A percentile compares a stretch with the other conserved stretches of the same genome.
phyloP scores from a whole-genome alignment of 1,140 invertebrate genomes.

The Parapsyche elsis region DNA sequence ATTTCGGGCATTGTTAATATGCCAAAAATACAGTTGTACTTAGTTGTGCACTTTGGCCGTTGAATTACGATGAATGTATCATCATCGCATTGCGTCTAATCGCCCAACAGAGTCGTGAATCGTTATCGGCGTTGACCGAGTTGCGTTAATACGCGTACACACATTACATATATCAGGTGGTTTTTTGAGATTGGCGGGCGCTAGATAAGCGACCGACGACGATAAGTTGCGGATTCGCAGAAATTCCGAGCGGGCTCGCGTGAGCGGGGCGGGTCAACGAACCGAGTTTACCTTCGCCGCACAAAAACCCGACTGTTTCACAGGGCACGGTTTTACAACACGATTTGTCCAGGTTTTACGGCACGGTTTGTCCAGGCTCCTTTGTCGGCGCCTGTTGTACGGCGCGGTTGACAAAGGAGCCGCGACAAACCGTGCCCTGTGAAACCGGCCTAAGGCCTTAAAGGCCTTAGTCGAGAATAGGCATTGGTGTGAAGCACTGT shows the following conservation, averaged over 20 bases:
- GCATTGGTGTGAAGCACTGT: background rate
- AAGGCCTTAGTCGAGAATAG: background rate
- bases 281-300: conserved; percentile 45
- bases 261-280: conserved; percentile 33
- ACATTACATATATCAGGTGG: background rate
- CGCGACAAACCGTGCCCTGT: too few relatives aligned
- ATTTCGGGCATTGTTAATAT: too few relatives aligned
- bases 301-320: background rate
- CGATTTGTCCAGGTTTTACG: too few relatives aligned
- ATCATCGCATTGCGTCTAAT: too few relatives aligned
- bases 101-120: background rate
- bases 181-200: background rate
- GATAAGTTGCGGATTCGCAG: conserved; percentile 14
- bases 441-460: background rate
- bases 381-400: too few relatives aligned
- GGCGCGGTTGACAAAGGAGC: too few relatives aligned
- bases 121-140: conserved; percentile 4
- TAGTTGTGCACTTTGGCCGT: too few relatives aligned
- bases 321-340: too few relatives aligned
- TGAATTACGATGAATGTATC: too few relatives aligned
- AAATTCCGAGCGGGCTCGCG: conserved; percentile 13
- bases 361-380: too few relatives aligned
- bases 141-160: background rate
- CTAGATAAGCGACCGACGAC: background rate
- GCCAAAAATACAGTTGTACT: too few relatives aligned